Conservation (phyloP, 2,113 vertebrate species). For the Solea solea region DNA sequence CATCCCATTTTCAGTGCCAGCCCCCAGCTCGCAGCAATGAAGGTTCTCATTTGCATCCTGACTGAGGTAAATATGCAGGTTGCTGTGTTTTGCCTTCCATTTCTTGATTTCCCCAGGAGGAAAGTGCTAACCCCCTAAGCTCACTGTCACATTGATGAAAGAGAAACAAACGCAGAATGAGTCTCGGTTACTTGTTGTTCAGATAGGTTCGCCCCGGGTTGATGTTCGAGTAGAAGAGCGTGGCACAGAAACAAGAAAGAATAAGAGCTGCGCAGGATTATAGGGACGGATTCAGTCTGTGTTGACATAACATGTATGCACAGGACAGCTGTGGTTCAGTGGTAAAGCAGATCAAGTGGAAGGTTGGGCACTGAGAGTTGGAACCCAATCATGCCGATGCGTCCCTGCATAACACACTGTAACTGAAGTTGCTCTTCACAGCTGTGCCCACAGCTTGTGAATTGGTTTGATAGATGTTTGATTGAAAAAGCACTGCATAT, state of each 20-base stretch:
- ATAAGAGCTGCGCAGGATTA: not conserved
- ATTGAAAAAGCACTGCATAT: too few relatives aligned
- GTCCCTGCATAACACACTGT: too few relatives aligned
- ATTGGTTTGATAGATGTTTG: too few relatives aligned
- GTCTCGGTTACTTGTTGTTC: constrained; percentile 20
- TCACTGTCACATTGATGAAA: constrained; percentile 61
- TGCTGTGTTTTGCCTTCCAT: constrained; percentile 27
- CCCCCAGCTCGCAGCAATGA: constrained; percentile 30
- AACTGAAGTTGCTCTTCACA: too few relatives aligned
- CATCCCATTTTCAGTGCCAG: constrained; percentile 34
- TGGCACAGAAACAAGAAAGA: not conserved
- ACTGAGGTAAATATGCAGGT: constrained; percentile 61
- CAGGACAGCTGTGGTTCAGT: too few relatives aligned
- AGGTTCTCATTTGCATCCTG: constrained; percentile 38
- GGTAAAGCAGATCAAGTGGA: too few relatives aligned
- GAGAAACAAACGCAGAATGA: constrained; percentile 50
- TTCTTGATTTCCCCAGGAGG: constrained; percentile 33
- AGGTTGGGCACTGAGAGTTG: too few relatives aligned
- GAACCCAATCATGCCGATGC: too few relatives aligned
- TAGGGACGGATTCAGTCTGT: not conserved
- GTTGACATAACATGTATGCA: too few relatives aligned
- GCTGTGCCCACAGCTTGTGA: too few relatives aligned
- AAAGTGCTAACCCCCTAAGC: constrained; percentile 24
- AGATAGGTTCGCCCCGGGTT: constrained; percentile 30
- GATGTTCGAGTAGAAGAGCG: constrained; percentile 15